phyloP scores from a whole-genome alignment of 2,113 vertebrate species.

The Falco punctatus region DNA sequence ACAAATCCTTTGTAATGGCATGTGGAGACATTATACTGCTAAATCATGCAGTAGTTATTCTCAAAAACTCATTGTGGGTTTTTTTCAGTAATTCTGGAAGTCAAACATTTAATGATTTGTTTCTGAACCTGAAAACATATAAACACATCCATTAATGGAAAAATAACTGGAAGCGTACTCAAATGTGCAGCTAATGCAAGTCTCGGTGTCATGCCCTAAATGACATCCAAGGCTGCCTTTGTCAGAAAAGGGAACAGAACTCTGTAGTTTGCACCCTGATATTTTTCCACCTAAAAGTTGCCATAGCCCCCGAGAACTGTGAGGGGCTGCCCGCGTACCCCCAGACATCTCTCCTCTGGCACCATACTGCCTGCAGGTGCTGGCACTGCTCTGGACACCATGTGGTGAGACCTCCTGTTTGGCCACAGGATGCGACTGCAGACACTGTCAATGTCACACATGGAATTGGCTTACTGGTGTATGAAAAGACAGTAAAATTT shows the following conservation, averaged over 20 bases:
- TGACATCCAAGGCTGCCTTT: neutral
- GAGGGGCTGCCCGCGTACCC: neutral
- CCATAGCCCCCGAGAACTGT: neutral
- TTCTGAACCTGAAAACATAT: neutral
- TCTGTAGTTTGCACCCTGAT: neutral
- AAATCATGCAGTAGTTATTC: neutral
- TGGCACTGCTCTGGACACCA: neutral
- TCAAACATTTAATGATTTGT: neutral
- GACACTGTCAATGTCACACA: accelerated
- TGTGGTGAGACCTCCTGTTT: neutral
- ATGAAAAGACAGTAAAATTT: neutral
- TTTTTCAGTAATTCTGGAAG: neutral
- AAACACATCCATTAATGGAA: neutral
- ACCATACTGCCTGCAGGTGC: neutral
- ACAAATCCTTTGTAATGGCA: neutral
- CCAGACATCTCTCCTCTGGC: neutral
- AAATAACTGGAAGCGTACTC: neutral
- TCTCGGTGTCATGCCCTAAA: neutral
- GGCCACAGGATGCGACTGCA: neutral
- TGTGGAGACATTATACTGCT: neutral
- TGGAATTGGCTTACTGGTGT: neutral
- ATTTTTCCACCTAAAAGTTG: neutral
- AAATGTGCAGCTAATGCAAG: neutral
- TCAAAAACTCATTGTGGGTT: neutral
- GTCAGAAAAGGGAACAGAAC: neutral